Conservation (phyloP, 2,797 vertebrate genomes). For the Phalanger gymnotis region DNA sequence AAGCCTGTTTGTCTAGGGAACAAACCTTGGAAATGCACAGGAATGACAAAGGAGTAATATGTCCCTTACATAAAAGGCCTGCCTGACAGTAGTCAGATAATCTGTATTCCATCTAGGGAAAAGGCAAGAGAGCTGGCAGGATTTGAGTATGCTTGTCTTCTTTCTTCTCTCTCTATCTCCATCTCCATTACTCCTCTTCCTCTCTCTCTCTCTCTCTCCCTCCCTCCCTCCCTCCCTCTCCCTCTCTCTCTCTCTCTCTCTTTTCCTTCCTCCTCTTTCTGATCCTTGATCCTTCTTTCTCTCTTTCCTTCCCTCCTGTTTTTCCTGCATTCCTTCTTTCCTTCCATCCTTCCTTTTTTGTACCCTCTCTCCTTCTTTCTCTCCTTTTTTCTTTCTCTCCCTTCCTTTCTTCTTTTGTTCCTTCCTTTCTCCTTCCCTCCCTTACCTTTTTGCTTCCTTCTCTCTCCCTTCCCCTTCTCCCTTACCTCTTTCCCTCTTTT, state of each 20-base stretch:
- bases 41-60: slow-evolving; percentile 51
- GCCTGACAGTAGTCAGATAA: slow-evolving; percentile 48
- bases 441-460: neutral
- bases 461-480: no score
- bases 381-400: no score
- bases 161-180: no score
- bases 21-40: slow-evolving; percentile 56
- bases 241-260: no score
- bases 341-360: accelerated
- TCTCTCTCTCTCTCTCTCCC: neutral
- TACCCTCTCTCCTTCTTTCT: no score
- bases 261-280: neutral
- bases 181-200: accelerated
- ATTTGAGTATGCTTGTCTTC: slow-evolving; percentile 8
- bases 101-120: slow-evolving; percentile 53
- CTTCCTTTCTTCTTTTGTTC: neutral
- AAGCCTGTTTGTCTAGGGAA: slow-evolving; percentile 41
- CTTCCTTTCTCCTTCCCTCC: neutral
- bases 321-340: no score
- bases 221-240: neutral
- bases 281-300: neutral
- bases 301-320: neutral
- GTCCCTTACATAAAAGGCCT: slow-evolving; percentile 62
- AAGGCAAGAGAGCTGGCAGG: slow-evolving; percentile 39
- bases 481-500: neutral